Base-by-base conservation (phyloP, 2,888 invertebrate species). In the Volucella inflata region DNA sequence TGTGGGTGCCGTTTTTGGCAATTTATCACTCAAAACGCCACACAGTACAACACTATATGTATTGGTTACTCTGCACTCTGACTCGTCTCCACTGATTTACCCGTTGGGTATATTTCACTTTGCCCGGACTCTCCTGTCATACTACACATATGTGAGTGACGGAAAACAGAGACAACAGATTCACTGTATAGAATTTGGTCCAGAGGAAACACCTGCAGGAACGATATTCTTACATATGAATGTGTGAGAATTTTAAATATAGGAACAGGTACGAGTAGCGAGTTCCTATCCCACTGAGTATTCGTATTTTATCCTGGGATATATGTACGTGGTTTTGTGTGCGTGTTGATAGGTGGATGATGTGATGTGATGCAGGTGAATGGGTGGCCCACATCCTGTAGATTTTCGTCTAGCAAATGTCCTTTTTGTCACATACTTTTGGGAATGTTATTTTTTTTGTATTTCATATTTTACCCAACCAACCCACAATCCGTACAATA, bases 11-110 rank as follows among this genome's bases (percentile, higher is more conserved):
- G 60, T 65, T 84, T 84, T 79, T 59, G 70, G 70, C 60, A 84
- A 84, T 84, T 79, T 84, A 79, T 84, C 79, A 84, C 84, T 75
- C 75, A 65, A 60, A 79, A 75, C 70, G 74, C 79, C 64, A 30
- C 30, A 30, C 42, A 51, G 68, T 70, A 36, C 57, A 65, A 68
- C 62, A 17, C 17, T 70, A 36, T n/a, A n/a, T n/a, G n/a, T n/a
- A n/a, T 68, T 62, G 53, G 70, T 50, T 68, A 12, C 51, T n/a
- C 68, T 55, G 42, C 62, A 59, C 62, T 50, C 38, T 55, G 38
- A 70, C 51, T 60, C 57, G 57, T 38, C 16, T 16, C 53, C 9
- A 44, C 42, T 40, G 59, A 70, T 79, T 70, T 62, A 67, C 67
- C 60, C 59, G 16, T 40, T 44, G 59, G 40, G 36, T 65, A 74